Evolutionary conservation across 2,888 invertebrate genomes (phyloP), one percentile per base, ranked within the genome.

Genomic region (Tinea semifulvella): DNA sequence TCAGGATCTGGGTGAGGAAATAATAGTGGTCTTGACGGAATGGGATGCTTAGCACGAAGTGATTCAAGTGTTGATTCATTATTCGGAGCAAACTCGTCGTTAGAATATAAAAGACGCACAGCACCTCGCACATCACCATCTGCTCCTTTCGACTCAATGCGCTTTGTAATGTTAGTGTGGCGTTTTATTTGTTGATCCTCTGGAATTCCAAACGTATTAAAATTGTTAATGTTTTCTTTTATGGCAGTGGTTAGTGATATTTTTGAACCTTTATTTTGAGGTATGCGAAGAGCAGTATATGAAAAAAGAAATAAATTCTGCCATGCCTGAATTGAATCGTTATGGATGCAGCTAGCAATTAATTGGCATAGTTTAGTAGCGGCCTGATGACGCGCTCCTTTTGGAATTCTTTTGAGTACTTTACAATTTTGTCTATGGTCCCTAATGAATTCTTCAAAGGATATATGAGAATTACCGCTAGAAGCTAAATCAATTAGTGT

Each of bases 271-370:
- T 22, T 22, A 28, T 28, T 28, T 28, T 28, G 11, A 28, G 11
- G 28, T 28, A 28, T 28, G 28, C 28, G 28, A 28, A 11, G 28
- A 28, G 7, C 28, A 28, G 10, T 28, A 28, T 28, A 28, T 28
- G 28, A 6, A 28, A 11, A 28, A 6, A 28, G 5, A 28, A 28
- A 28, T 28, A 28, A n/a, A n/a, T n/a, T n/a, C n/a, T n/a, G n/a
- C 38, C 42, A 43, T 16, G 6, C 25, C 8, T 25, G 6, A 6
- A 25, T 7, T 7, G 25, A 25, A 25, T 25, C 8, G 8, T 25
- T 25, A 8, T 10, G 6, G 6, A 25, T 25, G 8, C 25, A 25
- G 8, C 6, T 25, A 25, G 6, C 8, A 8, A 25, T 25, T 6
- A 25, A 8, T 25, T 6, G 8, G 25, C 25, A 25, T 7, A 25